A percentile compares a stretch with the other conserved stretches of the same genome.
phyloP scores from a whole-genome alignment of 1,140 invertebrate species.

The Hycleus phaleratus region DNA sequence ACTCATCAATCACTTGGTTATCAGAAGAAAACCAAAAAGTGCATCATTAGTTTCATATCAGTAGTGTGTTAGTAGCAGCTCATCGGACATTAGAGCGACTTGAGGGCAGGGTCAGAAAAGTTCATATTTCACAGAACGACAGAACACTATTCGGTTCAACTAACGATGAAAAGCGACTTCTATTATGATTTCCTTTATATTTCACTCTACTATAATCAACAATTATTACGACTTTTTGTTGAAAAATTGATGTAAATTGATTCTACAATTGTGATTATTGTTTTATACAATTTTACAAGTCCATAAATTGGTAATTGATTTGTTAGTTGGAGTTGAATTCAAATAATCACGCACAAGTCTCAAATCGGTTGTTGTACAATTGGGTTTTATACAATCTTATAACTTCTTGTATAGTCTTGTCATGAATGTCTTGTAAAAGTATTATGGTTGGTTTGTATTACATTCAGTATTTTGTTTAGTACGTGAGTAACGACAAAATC shows the following conservation, averaged over 20 bases:
- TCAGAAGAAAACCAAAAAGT: constrained; percentile 29
- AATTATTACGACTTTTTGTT: too few relatives aligned
- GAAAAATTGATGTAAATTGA: not conserved
- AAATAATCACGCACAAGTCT: not conserved
- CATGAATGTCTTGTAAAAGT: not conserved
- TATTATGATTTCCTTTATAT: too few relatives aligned
- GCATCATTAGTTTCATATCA: constrained; percentile 32
- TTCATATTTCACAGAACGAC: constrained; percentile 20
- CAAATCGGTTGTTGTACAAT: not conserved
- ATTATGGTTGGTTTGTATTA: not conserved
- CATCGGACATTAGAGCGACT: constrained; percentile 24
- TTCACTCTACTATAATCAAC: too few relatives aligned
- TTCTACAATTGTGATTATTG: too few relatives aligned
- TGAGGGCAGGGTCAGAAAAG: constrained; percentile 9
- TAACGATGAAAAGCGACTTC: too few relatives aligned
- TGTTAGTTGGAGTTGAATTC: not conserved
- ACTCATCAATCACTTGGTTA: constrained; percentile 28
- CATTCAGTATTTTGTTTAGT: not conserved
- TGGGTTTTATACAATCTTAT: not conserved
- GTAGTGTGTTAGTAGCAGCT: constrained; percentile 22
- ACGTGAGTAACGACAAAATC: not conserved
- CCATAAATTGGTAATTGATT: constrained; percentile 17
- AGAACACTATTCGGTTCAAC: too few relatives aligned
- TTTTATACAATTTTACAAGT: constrained; percentile 10
- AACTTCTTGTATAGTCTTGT: constrained; percentile 10